Evolutionary conservation across 2,797 vertebrate species (phyloP).

Genomic region (Cephalopachus bancanus): DNA sequence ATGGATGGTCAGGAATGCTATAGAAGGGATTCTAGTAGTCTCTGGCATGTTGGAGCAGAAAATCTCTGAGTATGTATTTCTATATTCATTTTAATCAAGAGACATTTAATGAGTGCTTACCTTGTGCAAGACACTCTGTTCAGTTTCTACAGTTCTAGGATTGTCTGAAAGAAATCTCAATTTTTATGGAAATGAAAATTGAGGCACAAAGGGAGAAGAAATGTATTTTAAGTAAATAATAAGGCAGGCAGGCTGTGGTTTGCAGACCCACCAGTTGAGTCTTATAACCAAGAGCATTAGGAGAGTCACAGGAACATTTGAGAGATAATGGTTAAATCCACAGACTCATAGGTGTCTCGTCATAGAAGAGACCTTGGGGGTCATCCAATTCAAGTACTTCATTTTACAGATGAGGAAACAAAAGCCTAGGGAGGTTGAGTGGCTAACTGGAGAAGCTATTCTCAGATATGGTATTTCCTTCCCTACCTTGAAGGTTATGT

Average conservation of each 20-base stretch:
- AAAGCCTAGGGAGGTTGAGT: conserved; percentile 50
- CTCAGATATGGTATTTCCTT: conserved; percentile 56
- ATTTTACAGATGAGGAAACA: conserved; percentile 75
- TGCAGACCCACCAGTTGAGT: neutral
- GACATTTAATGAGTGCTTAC: neutral
- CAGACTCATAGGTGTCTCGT: conserved; percentile 8
- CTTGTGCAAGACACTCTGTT: neutral
- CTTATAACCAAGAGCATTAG: neutral
- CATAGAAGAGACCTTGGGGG: conserved; percentile 13
- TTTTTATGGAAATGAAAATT: conserved; percentile 2
- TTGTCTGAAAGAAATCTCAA: neutral
- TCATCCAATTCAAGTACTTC: conserved; percentile 70
- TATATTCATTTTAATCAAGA: conserved; percentile 11
- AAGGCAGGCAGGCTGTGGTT: neutral
- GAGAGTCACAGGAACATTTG: conserved; percentile 18
- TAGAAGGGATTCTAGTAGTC: neutral
- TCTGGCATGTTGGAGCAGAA: neutral
- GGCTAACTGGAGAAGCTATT: conserved; percentile 48
- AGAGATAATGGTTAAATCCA: conserved; percentile 64
- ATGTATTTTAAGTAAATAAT: conserved; percentile 5
- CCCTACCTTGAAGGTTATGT: conserved; percentile 47
- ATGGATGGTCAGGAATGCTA: neutral
- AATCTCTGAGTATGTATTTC: neutral
- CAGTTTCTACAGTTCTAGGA: neutral
- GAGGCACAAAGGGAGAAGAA: neutral